These are phyloP conservation scores for Timema podura DNA, from an alignment of 2,888 invertebrate species.

Conservation along the genomic window DNA sequence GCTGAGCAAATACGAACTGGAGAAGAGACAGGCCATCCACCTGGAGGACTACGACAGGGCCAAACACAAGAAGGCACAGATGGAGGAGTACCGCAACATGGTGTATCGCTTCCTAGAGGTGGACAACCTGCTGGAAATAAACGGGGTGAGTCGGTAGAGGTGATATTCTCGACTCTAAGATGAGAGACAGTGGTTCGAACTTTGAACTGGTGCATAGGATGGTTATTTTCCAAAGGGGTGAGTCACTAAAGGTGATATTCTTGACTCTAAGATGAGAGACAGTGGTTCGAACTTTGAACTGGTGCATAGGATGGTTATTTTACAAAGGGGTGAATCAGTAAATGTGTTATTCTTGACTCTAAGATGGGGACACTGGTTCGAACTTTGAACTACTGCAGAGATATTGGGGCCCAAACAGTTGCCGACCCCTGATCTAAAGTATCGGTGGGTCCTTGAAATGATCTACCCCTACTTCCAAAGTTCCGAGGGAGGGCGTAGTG, in stretches of 20 bases:
- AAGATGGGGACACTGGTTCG: neutral
- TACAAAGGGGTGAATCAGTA: neutral
- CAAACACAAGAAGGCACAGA: conserved; percentile 80
- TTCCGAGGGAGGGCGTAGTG: neutral
- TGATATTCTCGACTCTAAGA: too few relatives aligned
- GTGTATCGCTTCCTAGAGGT: conserved; percentile 72
- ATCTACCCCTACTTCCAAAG: neutral
- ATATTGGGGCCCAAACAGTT: too few relatives aligned
- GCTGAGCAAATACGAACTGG: conserved; percentile 83
- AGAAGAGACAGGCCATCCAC: conserved; percentile 88
- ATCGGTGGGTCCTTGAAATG: neutral
- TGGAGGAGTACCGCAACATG: conserved; percentile 75
- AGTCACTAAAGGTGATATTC: too few relatives aligned
- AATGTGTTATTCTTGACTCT: too few relatives aligned
- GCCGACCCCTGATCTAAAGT: too few relatives aligned
- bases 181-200: neutral
- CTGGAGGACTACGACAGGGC: conserved; percentile 91
- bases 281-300: neutral
- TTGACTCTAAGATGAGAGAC: neutral
- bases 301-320: neutral
- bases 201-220: neutral
- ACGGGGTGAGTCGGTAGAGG: conserved; percentile 63
- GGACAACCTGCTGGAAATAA: conserved; percentile 71
- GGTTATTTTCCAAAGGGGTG: neutral
- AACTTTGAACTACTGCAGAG: neutral